Evolutionary conservation across 2,888 invertebrate species (phyloP), one percentile per base, ranked within the genome.

Genomic region (Agonum fuliginosum): DNA sequence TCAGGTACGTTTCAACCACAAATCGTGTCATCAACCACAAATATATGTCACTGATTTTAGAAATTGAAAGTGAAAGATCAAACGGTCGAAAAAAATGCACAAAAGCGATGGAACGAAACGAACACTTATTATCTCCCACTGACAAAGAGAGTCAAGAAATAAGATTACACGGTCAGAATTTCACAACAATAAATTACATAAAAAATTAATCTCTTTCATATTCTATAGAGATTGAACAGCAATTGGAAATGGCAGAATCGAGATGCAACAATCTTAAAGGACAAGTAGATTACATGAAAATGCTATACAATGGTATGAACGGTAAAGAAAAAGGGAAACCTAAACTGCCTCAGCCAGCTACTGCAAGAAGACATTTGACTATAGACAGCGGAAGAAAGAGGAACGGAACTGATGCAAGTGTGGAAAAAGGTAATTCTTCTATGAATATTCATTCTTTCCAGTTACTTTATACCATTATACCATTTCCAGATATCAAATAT

Each of bases 221-320:
- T 22, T 51, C 19, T 78, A 4, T 73, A 88, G 88, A 87, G 81
- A 85, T 88, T 72, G 87, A 87, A 73, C 84, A 87, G 76, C 86
- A 88, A 79, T 80, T 88, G 14, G 83, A 86, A 78, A 83, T 84
- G 75, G 87, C 88, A 0, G 88, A 88, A 79, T 83, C 82, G 24
- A 83, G 85, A 80, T 88, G 87, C 72, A 86, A 86, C 70, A 85
- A 83, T 0, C 80, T 88, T 37, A 87, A 86, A 79, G 84, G 84
- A 41, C 87, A 87, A 80, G 82, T 89, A 70, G 86, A 87, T 80
- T 86, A 86, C 67, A 86, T 88, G 86, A 87, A 87, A 80, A 84
- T 84, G 80, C 79, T 87, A 20, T 88, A 86, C 78, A 82, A 83
- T 27, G 81, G 81, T 10, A 54, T 69, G 43, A 73, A 72, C 51